phyloP scores from a whole-genome alignment of 92 coral and sea anemone genomes.

The Palythoa grandis region DNA sequence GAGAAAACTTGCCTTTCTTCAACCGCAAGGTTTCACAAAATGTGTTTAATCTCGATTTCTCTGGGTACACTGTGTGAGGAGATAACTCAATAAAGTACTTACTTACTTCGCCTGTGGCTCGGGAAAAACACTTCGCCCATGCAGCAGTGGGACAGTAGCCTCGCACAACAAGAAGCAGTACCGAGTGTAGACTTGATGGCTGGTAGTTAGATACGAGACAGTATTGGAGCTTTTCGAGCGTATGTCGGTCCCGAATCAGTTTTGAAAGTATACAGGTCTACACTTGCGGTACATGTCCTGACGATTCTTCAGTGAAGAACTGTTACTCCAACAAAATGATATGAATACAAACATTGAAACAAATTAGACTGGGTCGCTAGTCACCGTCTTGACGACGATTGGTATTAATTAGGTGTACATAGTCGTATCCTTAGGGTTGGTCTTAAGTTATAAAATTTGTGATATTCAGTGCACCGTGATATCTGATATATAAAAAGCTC shows the following conservation, averaged over 20 bases:
- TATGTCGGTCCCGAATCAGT: background rate
- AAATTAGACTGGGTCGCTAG: background rate
- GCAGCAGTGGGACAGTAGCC: background rate
- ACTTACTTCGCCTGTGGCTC: no score
- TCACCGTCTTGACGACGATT: background rate
- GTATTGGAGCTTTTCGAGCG: background rate
- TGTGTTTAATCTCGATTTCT: background rate
- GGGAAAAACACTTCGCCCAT: background rate
- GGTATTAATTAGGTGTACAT: slow-evolving; percentile 11
- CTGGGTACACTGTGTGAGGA: background rate
- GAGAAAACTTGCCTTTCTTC: background rate
- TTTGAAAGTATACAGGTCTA: background rate
- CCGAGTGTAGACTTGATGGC: background rate
- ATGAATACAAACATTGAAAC: background rate
- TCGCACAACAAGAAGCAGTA: background rate
- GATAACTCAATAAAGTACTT: background rate
- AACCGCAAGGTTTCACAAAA: background rate
- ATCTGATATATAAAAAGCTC: slow-evolving; percentile 10
- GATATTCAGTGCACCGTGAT: background rate
- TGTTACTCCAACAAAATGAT: background rate
- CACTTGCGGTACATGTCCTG: background rate
- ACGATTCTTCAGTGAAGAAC: background rate
- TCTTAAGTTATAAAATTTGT: slow-evolving; percentile 33
- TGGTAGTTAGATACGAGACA: background rate
- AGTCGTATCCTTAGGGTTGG: slow-evolving; percentile 11